Conservation (phyloP, 2,797 vertebrate species). For the Pseudochirops corinnae region DNA sequence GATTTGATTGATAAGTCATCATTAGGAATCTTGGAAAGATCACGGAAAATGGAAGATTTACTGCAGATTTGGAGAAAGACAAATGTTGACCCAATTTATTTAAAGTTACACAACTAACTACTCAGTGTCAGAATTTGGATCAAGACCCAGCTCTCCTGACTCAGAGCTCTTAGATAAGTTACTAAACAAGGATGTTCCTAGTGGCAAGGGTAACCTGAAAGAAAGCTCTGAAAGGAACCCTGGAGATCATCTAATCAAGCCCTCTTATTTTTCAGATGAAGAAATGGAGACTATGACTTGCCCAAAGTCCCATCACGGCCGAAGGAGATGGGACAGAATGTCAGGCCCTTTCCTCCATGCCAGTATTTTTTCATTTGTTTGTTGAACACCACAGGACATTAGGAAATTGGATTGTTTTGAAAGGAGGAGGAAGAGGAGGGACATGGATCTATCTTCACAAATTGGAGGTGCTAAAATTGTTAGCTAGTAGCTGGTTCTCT, state of each 20-base stretch:
- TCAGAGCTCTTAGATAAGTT: neutral
- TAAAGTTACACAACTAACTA: neutral
- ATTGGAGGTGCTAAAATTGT: constrained; percentile 68
- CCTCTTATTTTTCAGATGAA: neutral
- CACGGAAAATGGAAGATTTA: neutral
- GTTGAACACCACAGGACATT: neutral
- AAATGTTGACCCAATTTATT: neutral
- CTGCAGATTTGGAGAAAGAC: neutral
- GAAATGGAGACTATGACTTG: neutral
- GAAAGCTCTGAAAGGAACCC: neutral
- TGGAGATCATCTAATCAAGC: neutral
- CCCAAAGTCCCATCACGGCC: neutral
- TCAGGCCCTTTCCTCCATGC: neutral
- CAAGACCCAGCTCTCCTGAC: constrained; percentile 11
- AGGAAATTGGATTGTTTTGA: neutral
- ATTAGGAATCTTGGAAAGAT: neutral
- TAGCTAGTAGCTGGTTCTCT: constrained; percentile 55
- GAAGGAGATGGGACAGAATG: neutral
- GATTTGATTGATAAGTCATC: neutral
- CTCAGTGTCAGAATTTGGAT: neutral
- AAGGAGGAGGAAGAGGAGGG: neutral
- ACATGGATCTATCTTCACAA: constrained; percentile 46
- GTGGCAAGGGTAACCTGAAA: neutral
- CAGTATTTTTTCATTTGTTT: neutral
- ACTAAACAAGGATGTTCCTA: neutral